Evolutionary conservation across 2,797 vertebrate genomes (phyloP), one percentile per base, ranked within the genome.

Genomic region (Pygocentrus nattereri): DNA sequence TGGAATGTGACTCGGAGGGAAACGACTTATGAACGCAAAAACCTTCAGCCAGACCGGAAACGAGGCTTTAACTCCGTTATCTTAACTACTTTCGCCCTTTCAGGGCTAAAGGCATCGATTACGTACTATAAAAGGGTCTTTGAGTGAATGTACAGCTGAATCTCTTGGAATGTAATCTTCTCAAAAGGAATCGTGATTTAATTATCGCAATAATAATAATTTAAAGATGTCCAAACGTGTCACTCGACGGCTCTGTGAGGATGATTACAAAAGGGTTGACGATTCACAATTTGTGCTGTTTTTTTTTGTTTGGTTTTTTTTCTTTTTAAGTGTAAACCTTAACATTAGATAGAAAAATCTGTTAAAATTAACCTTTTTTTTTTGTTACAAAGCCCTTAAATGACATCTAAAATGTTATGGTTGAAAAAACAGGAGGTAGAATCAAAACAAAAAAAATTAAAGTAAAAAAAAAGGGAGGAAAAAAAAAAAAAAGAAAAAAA

Each of bases 381-480:
- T 62, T 62, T 69, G 92, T 89, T 82, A 85, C 90, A 93, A 95
- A 96, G 94, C 95, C 95, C 92, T 96, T 95, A 93, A 94, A 94
- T 95, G 93, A 94, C 89, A 89, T 86, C 89, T 94, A 89, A 87
- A n/a, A 88, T 90, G 93, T 95, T 94, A 95, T 93, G 95, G 94
- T 94, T 94, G 76, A 92, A 94, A 94, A 95, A 95, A 95, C 93
- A 95, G 95, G 95, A 96, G 95, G 96, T 95, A 96, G 96, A 95
- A 94, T 90, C 88, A 91, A 94, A 91, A 85, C 89, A 93, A 92
- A 92, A 90, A 88, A 86, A 23, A 94, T 93, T 91, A 92, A 91
- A 89, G 92, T 91, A 95, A 91, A 87, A 86, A 30, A 94, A 93
- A 91, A 92, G 92, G 89, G 91, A 92, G 95, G 30, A 18, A 3